Base-by-base conservation (phyloP, 2,888 invertebrate species). In the Eretmocerus hayati region DNA sequence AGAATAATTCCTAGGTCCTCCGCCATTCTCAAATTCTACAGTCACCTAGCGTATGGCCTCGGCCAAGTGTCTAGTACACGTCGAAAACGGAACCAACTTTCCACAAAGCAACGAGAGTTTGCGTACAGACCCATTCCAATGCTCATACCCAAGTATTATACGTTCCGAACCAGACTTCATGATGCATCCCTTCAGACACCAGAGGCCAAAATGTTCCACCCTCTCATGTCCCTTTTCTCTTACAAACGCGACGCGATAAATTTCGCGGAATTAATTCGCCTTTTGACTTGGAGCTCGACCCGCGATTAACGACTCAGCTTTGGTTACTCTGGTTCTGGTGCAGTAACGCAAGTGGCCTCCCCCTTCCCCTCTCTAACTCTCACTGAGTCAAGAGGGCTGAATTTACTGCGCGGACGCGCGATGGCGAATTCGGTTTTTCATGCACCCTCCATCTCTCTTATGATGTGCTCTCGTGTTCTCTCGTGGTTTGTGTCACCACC, bases 211-310 rank as follows among this genome's bases (percentile, higher is more conserved):
- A 8, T 21, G 37, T 21, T 20, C 37, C 2, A 35, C 16, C 35
- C 18, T 32, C 51, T 20, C 31, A 30, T 43, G 41, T 41, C 36
- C 26, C 56, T 51, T 43, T 35, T 52, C 42, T 55, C 54, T 52
- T 55, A 52, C 53, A 56, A 55, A 58, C 56, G 56, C 57, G 46
- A 42, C 42, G 55, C 56, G 54, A 61, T 61, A 59, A 59, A 62
- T 62, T 60, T 56, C 50, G 47, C 49, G 55, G 58, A 62, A 65
- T 65, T 64, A 65, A 65, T 65, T 64, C 59, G 59, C 61, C 63
- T 64, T 64, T 64, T 62, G 62, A 60, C 51, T 53, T 45, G 48
- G n/a, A n/a, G n/a, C n/a, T 41, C 46, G 35, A 30, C 41, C 31
- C 35, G 39, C 39, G n/a, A 3, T n/a, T n/a, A 26, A 26, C 26